These are phyloP conservation scores for Epiblema foenella DNA, from an alignment of 2,888 invertebrate genomes.

Conservation along the genomic window DNA sequence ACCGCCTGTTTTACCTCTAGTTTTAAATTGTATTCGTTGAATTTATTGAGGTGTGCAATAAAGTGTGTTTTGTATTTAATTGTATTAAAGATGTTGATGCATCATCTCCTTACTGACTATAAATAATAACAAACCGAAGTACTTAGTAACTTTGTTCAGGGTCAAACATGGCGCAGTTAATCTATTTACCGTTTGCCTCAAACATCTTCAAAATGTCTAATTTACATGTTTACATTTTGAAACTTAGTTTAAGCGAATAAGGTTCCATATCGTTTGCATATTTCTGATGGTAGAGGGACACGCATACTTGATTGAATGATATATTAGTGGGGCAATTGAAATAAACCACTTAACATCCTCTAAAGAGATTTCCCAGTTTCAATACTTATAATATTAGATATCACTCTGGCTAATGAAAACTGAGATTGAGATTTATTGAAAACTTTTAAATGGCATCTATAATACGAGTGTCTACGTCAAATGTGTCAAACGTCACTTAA, in stretches of 20 bases:
- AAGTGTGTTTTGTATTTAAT: too few species aligned
- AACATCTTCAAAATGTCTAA: slow-evolving; percentile 9
- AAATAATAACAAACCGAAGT: background rate
- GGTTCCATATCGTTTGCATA: background rate
- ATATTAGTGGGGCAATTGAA: slow-evolving; percentile 7
- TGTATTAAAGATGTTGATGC: background rate
- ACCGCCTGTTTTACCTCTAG: too few species aligned
- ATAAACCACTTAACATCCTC: background rate
- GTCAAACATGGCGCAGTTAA: slow-evolving; percentile 8
- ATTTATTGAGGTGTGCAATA: too few species aligned
- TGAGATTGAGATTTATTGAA: too few species aligned
- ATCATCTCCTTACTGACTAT: background rate
- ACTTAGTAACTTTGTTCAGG: background rate
- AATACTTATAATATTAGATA: background rate
- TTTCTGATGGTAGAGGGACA: background rate
- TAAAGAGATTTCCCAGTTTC: background rate
- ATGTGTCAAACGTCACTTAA: too few species aligned
- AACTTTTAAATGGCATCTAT: too few species aligned
- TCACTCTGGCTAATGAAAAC: too few species aligned
- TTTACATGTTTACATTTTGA: background rate
- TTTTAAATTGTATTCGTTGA: too few species aligned
- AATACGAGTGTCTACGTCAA: too few species aligned
- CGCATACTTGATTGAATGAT: slow-evolving; percentile 20
- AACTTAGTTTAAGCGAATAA: background rate
- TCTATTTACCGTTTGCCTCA: slow-evolving; percentile 17